phyloP scores from a whole-genome alignment of 2,113 vertebrate species.

The Saimiri boliviensis region DNA sequence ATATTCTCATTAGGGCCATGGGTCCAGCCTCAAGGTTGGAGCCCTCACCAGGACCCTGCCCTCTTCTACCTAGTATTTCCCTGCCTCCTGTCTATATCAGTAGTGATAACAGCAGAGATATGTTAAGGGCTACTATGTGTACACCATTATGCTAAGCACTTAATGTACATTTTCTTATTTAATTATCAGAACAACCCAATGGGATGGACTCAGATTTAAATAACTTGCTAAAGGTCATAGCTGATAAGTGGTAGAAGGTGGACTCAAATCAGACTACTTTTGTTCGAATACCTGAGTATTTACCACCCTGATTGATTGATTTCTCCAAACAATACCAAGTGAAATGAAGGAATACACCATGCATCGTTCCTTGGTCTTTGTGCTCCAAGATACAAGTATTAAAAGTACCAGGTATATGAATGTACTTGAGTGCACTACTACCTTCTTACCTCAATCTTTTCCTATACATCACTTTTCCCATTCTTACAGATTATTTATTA shows the following conservation, averaged over 20 bases:
- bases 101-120: neutral
- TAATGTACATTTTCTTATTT: neutral
- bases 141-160: neutral
- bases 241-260: neutral
- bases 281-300: neutral
- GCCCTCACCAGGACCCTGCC: no score
- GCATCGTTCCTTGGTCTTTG: neutral
- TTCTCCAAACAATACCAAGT: neutral
- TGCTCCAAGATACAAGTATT: neutral
- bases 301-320: neutral
- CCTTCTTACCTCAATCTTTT: neutral
- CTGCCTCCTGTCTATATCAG: neutral
- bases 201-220: neutral
- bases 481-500: neutral
- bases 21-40: no score
- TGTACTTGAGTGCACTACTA: neutral
- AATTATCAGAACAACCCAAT: neutral
- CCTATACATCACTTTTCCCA: neutral
- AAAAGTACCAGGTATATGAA: neutral
- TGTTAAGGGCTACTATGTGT: neutral
- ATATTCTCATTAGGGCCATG: no score
- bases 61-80: no score
- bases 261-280: neutral
- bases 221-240: neutral
- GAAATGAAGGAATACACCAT: neutral